phyloP scores from a whole-genome alignment of 2,113 vertebrate genomes.

The Actenoides hombroni region DNA sequence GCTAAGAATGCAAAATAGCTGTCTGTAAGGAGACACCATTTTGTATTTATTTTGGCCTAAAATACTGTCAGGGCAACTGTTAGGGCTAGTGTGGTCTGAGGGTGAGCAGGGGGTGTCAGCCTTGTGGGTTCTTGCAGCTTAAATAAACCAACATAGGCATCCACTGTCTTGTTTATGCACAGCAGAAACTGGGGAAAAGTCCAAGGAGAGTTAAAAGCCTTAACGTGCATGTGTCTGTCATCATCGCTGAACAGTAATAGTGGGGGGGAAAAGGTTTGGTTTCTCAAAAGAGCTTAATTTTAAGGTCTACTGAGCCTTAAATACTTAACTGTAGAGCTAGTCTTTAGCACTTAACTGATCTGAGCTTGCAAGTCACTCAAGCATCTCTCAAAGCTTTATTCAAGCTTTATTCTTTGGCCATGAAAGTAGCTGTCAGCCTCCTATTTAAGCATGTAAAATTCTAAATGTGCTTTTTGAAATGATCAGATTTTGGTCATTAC shows the following conservation, averaged over 20 bases:
- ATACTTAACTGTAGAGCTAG: not conserved
- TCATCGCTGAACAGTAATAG: not conserved
- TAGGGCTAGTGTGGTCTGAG: not conserved
- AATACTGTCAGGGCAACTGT: not conserved
- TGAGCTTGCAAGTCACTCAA: not conserved
- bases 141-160: not conserved
- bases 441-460: not conserved
- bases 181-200: not conserved
- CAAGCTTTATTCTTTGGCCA: not conserved
- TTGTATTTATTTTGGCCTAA: not conserved
- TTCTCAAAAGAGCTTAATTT: not conserved
- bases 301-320: not conserved
- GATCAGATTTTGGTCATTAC: not conserved
- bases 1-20: not conserved
- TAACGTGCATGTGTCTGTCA: not conserved
- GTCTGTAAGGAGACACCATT: not conserved
- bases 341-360: rapidly evolving
- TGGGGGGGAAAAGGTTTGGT: not conserved
- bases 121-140: not conserved
- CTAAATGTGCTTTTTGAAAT: not conserved
- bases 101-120: not conserved
- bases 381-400: not conserved
- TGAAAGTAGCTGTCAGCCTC: not conserved
- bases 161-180: not conserved
- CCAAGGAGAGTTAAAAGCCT: not conserved